phyloP scores from a whole-genome alignment of 2,113 vertebrate genomes.

The Saccopteryx bilineata region DNA sequence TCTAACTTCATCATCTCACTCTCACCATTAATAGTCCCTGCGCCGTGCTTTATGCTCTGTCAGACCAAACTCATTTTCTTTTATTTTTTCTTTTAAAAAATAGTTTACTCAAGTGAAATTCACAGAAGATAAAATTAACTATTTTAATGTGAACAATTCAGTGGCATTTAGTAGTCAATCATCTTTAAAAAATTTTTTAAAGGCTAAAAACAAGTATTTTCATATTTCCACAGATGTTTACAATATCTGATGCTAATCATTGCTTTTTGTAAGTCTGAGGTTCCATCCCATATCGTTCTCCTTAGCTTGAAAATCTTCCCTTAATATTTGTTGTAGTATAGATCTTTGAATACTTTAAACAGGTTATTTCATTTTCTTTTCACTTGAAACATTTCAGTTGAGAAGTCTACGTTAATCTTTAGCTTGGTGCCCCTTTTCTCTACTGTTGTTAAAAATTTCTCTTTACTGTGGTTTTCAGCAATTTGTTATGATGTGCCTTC shows the following conservation, averaged over 20 bases:
- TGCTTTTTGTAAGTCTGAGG: constrained; percentile 24
- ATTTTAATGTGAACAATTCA: not conserved
- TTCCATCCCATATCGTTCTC: constrained; percentile 10
- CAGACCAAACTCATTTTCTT: not conserved
- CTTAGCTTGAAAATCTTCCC: not conserved
- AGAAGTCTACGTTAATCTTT: not conserved
- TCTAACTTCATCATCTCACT: not conserved
- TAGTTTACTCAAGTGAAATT: not conserved
- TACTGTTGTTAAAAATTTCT: not conserved
- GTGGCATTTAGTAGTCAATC: not conserved
- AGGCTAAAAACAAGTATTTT: not conserved
- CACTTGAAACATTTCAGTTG: not conserved
- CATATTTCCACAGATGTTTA: constrained; percentile 14
- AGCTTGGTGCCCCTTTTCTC: constrained; percentile 2
- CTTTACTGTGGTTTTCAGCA: not conserved
- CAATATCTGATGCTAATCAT: not conserved
- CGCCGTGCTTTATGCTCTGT: not conserved
- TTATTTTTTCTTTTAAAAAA: not conserved
- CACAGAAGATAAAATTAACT: not conserved
- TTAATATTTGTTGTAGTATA: not conserved
- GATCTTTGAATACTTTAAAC: constrained; percentile 24
- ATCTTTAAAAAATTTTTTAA: not conserved
- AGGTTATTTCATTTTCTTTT: not conserved
- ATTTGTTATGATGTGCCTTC: not conserved
- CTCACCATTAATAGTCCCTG: not conserved